Evolutionary conservation across 2,888 invertebrate genomes (phyloP).

Genomic region (Xylophagus ater): DNA sequence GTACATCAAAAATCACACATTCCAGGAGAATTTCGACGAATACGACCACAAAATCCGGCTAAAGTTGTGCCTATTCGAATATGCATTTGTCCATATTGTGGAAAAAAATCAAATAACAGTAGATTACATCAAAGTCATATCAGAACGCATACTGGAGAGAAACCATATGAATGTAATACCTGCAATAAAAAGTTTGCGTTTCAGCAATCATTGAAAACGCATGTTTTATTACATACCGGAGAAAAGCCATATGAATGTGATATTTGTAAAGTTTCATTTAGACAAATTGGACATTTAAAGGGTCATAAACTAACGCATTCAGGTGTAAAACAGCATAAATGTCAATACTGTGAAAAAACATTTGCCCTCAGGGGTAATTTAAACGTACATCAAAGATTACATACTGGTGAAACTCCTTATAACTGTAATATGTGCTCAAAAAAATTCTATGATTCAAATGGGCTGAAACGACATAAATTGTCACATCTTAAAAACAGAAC

Average conservation of each 20-base stretch:
- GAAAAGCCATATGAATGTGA: constrained; percentile 18
- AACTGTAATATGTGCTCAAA: constrained; percentile 19
- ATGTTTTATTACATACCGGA: constrained; percentile 18
- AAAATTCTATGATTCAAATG: constrained; percentile 21
- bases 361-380: constrained; percentile 19
- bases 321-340: constrained; percentile 16
- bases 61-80: constrained; percentile 5
- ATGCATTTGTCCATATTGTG: constrained; percentile 15
- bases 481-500: constrained; percentile 15
- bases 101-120: constrained; percentile 13
- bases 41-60: not conserved
- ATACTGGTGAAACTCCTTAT: constrained; percentile 21
- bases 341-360: constrained; percentile 15
- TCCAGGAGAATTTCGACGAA: constrained; percentile 13
- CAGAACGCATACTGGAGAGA: constrained; percentile 17
- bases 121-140: constrained; percentile 15
- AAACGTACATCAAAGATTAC: constrained; percentile 18
- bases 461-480: constrained; percentile 20
- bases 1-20: constrained; percentile 17
- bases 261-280: constrained; percentile 14
- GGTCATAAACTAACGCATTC: constrained; percentile 18
- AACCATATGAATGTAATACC: constrained; percentile 16
- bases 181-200: constrained; percentile 17
- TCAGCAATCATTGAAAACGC: constrained; percentile 16
- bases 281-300: constrained; percentile 18